Base-by-base conservation (phyloP, 2,113 vertebrate species). In the Danionella cerebrum region DNA sequence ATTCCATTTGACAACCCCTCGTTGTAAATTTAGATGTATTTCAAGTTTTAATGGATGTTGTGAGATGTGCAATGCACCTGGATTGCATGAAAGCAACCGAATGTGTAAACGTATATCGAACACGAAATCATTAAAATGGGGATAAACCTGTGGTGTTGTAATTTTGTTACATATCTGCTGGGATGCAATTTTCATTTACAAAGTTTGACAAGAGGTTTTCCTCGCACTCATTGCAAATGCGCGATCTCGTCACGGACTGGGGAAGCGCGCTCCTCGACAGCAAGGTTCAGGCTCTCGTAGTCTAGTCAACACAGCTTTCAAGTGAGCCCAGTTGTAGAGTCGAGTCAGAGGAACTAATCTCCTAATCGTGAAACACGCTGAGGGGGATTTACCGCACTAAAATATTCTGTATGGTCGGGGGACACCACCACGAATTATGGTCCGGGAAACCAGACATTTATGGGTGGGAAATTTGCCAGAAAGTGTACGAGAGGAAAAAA, bases 381-480 rank as follows among this genome's bases (percentile, higher is more conserved):
- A 83, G 80, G 74, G 63, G 65, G 78, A 82, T 82, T 79, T 84
- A 85, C 77, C 75, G 66, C 48, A 76, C 79, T 68, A 79, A 83
- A 86, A 78, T 77, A 70, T 86, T 83, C 84, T 87, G 87, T 80
- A 89, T 90, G 90, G 79, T 82, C 80, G 88, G 86, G 85, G 77
- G 81, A 81, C 83, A 86, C 79, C 78, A 82, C 77, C 73, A 65
- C 89, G 82, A 92, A 98, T 90, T 90, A 98, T 98, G 95, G 94
- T 97, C 84, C 95, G 95, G 89, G 95, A 98, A 93, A 97, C 95
- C 90, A 95, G 95, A 91, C 95, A 98, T 87, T 90, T 97, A 91
- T 98, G 95, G 95, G 95, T 98, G 92, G 95, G 95, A 90, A 98
- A 97, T 92, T 89, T 98, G 87, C 95, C 95, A 86, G 95, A 98